Evolutionary conservation across 2,888 invertebrate genomes (phyloP).

Genomic region (Penaeus monodon): DNA sequence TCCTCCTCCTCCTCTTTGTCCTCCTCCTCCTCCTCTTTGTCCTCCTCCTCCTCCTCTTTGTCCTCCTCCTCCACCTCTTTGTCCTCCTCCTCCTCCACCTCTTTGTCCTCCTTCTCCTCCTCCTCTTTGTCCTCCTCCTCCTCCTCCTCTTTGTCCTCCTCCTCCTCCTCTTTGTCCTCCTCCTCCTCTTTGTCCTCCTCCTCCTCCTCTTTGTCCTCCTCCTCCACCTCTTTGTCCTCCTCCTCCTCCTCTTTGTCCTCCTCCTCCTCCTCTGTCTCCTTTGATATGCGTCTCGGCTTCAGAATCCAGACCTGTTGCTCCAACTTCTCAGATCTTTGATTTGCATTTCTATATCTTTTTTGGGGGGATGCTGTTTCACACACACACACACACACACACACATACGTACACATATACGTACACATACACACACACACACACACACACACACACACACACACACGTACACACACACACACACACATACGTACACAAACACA

Average conservation of each 20-base stretch:
- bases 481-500: too few relatives aligned
- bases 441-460: too few relatives aligned
- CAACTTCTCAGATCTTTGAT: too few relatives aligned
- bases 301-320: too few relatives aligned
- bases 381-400: too few relatives aligned
- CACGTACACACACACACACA: too few relatives aligned
- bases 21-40: not conserved
- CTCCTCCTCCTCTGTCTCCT: not conserved
- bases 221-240: not conserved
- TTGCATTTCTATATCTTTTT: too few relatives aligned
- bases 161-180: not conserved
- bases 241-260: not conserved
- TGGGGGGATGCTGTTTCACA: too few relatives aligned
- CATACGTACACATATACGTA: too few relatives aligned
- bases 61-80: not conserved
- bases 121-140: not conserved
- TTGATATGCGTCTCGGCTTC: not conserved
- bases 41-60: not conserved
- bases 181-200: not conserved
- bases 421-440: too few relatives aligned
- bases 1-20: not conserved
- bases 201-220: not conserved
- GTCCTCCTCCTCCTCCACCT: not conserved
- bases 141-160: not conserved
- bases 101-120: not conserved